Evolutionary conservation across 2,113 vertebrate species (phyloP).

Genomic region (Passer domesticus): DNA sequence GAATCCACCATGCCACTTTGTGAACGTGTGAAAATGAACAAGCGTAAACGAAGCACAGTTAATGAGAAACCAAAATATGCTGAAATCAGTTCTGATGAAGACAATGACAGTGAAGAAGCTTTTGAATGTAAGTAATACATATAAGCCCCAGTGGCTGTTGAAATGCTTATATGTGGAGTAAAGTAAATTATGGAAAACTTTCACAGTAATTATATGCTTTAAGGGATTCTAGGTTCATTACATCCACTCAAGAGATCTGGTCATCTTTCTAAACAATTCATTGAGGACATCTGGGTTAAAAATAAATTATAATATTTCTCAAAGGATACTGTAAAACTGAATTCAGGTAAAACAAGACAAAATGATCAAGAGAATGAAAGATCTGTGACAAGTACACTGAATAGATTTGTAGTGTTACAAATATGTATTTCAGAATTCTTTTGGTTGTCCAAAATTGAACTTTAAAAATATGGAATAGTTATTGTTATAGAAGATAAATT

Average conservation of each 20-base stretch:
- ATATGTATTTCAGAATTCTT: not conserved
- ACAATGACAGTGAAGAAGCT: slow-evolving; percentile 75
- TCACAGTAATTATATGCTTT: not conserved
- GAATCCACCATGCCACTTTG: slow-evolving; percentile 97
- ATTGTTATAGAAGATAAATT: not conserved
- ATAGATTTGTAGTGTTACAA: not conserved
- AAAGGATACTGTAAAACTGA: not conserved
- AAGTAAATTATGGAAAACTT: not conserved
- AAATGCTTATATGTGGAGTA: not conserved
- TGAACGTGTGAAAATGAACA: slow-evolving; percentile 97
- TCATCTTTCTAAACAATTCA: not conserved
- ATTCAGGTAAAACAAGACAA: not conserved
- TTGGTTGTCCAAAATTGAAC: not conserved
- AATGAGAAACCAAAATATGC: slow-evolving; percentile 95
- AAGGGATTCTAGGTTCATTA: not conserved
- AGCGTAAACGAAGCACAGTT: slow-evolving; percentile 93
- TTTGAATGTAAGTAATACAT: slow-evolving; percentile 81
- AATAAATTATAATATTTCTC: not conserved
- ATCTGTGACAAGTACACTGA: not conserved
- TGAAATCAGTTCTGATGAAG: slow-evolving; percentile 96
- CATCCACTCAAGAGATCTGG: not conserved
- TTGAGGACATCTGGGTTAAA: not conserved
- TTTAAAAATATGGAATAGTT: not conserved
- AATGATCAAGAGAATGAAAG: not conserved
- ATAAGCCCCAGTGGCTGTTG: not conserved